Percentiles rank a stretch among this genome's conserved stretches.
Conservation (phyloP, 2,888 invertebrate genomes). For the Philopedon plagiatum region DNA sequence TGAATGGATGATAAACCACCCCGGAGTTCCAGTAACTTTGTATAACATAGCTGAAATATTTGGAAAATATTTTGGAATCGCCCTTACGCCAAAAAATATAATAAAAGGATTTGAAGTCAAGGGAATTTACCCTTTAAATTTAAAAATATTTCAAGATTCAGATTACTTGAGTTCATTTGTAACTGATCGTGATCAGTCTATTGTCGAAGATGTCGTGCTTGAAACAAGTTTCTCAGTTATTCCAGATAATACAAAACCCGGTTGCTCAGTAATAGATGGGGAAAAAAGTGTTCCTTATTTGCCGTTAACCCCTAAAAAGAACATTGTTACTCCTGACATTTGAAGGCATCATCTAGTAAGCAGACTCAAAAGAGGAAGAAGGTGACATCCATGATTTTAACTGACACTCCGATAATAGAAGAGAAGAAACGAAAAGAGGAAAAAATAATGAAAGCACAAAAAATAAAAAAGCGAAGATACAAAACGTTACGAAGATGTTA, state of each 20-base stretch:
- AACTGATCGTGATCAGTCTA: not conserved
- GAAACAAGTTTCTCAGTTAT: too few species aligned
- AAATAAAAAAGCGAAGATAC: not conserved
- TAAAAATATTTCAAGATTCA: conserved; percentile 7
- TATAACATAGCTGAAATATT: conserved; percentile 51
- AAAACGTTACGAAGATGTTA: not conserved
- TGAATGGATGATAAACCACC: conserved; percentile 48
- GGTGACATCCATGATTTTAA: conserved; percentile 1
- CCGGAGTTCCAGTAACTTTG: conserved; percentile 48
- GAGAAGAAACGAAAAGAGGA: conserved; percentile 17
- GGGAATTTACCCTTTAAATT: conserved; percentile 30
- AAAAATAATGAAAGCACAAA: not conserved
- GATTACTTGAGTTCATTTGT: conserved; percentile 12
- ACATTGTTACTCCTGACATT: conserved; percentile 12
- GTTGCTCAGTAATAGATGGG: not conserved
- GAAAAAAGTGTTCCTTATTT: not conserved
- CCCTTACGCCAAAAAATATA: conserved; percentile 48
- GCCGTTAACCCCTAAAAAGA: not conserved
- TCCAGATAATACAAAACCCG: too few species aligned
- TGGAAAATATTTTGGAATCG: conserved; percentile 50
- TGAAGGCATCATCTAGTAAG: conserved; percentile 11
- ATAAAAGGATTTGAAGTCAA: conserved; percentile 25
- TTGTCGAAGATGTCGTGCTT: not conserved
- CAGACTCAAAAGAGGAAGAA: not conserved
- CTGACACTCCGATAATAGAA: conserved; percentile 14